phyloP scores from a whole-genome alignment of 2,113 vertebrate species.

The Nannospalax galili region DNA sequence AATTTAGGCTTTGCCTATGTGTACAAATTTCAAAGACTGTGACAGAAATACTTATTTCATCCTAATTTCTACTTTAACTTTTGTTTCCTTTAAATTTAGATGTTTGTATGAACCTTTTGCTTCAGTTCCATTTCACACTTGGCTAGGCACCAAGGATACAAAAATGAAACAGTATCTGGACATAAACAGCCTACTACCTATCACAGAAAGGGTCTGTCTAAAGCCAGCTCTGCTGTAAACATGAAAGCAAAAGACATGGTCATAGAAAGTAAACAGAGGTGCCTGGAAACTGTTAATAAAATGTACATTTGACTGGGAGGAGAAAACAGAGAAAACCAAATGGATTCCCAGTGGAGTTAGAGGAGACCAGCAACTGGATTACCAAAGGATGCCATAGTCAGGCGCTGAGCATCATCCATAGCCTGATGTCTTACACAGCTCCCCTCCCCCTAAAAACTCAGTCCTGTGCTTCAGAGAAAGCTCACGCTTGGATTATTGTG shows the following conservation, averaged over 20 bases:
- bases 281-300: neutral
- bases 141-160: neutral
- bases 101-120: neutral
- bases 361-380: neutral
- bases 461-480: neutral
- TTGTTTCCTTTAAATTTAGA: conserved; percentile 1
- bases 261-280: neutral
- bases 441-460: neutral
- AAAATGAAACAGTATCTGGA: neutral
- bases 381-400: neutral
- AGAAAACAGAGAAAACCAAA: neutral
- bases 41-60: neutral
- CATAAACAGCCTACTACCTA: neutral
- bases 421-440: neutral
- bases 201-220: neutral
- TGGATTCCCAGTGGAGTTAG: neutral
- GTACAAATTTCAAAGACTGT: neutral
- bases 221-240: neutral
- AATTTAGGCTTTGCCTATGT: neutral
- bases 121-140: neutral
- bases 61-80: neutral
- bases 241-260: neutral
- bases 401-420: neutral
- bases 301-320: neutral
- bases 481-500: neutral